Evolutionary conservation across 2,797 vertebrate species (phyloP).

Genomic region (Galagoides demidoff): DNA sequence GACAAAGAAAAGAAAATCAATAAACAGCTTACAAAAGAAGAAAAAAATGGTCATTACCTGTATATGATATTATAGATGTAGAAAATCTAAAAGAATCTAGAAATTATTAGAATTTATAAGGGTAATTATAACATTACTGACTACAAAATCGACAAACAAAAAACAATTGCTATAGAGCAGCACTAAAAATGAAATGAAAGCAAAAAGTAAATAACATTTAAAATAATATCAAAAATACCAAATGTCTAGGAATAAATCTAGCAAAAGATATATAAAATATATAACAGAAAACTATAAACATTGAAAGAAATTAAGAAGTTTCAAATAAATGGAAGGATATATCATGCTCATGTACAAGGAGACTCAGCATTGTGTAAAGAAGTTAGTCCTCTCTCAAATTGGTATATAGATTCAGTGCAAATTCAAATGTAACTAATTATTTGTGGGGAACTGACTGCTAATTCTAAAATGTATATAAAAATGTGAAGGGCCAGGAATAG

Average conservation of each 20-base stretch:
- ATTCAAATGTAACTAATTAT: background rate
- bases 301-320: background rate
- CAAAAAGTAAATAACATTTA: background rate
- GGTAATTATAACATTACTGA: background rate
- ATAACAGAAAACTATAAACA: background rate
- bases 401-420: background rate
- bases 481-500: background rate
- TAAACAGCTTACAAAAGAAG: background rate
- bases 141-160: background rate
- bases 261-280: background rate
- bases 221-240: background rate
- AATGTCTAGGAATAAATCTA: background rate
- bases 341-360: background rate
- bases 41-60: background rate
- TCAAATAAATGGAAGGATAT: background rate
- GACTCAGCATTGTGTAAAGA: background rate
- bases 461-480: slow-evolving; percentile 18
- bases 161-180: background rate
- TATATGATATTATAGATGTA: background rate
- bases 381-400: background rate
- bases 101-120: background rate
- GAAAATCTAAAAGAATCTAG: background rate
- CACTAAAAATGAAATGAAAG: background rate
- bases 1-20: background rate
- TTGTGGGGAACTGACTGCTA: background rate